These are phyloP conservation scores for Nomia melanderi DNA, from an alignment of 1,140 invertebrate species.

Conservation along the genomic window DNA sequence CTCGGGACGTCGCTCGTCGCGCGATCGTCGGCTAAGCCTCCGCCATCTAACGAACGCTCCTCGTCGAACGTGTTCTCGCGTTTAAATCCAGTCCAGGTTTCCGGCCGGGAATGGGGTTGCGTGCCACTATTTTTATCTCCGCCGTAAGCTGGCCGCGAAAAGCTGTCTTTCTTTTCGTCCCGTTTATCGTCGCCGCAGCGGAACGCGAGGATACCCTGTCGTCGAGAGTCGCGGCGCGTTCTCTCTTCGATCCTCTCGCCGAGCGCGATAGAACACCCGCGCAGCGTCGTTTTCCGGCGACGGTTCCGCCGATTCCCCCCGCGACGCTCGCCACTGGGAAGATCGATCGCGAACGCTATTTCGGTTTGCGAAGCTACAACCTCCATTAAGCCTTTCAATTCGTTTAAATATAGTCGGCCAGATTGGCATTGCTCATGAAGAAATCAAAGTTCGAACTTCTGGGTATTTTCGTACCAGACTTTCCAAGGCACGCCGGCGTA, in stretches of 20 bases:
- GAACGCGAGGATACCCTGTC: constrained; percentile 28
- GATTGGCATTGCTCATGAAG: constrained; percentile 11
- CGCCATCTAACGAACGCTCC: neutral
- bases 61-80: neutral
- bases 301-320: too few species aligned
- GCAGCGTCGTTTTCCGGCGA: too few species aligned
- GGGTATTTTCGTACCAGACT: neutral
- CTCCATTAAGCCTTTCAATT: neutral
- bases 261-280: too few species aligned
- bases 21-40: neutral
- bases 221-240: too few species aligned
- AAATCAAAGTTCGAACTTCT: neutral
- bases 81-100: constrained; percentile 3
- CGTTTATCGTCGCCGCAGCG: neutral
- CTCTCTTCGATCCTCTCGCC: too few species aligned
- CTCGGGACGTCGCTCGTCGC: neutral
- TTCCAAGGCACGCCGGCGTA: neutral
- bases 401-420: neutral
- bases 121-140: constrained; percentile 33
- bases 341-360: neutral
- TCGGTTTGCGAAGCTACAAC: neutral
- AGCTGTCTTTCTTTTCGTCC: constrained; percentile 9
- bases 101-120: neutral
- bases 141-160: neutral
- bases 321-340: too few species aligned